phyloP scores from a whole-genome alignment of 1,140 invertebrate genomes.

The Sminthurinus signatus region DNA sequence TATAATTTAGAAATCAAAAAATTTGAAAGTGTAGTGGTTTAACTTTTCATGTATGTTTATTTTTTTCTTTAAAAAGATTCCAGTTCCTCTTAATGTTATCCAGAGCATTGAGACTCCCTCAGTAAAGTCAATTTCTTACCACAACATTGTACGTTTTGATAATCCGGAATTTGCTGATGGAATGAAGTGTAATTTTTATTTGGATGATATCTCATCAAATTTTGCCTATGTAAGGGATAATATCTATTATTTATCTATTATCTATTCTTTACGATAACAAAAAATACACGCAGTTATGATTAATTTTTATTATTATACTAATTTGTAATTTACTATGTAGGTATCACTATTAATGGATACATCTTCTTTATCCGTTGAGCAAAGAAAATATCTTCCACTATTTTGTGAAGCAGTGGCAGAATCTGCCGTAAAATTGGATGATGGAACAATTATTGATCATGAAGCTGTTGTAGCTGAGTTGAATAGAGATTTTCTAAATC shows the following conservation, averaged over 20 bases:
- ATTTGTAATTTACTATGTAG: conserved; percentile 50
- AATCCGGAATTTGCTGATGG: conserved; percentile 27
- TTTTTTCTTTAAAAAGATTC: conserved; percentile 46
- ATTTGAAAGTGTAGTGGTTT: no score
- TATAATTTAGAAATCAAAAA: no score
- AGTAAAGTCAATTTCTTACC: conserved; percentile 61
- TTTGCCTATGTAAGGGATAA: conserved; percentile 69
- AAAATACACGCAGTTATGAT: no score
- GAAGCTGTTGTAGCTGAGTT: conserved; percentile 68
- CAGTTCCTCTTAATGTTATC: conserved; percentile 60
- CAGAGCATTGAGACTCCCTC: conserved; percentile 62
- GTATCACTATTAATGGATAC: conserved; percentile 66
- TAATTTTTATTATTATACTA: no score
- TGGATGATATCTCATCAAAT: conserved; percentile 73
- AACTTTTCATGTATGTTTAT: no score
- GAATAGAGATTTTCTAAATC: conserved; percentile 62
- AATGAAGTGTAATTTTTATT: conserved; percentile 54
- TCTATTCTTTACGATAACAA: neutral
- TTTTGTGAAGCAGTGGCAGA: conserved; percentile 65
- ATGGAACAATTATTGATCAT: conserved; percentile 56
- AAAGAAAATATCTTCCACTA: conserved; percentile 65
- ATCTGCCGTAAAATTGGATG: conserved; percentile 54
- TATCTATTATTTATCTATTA: no score
- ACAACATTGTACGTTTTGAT: conserved; percentile 56
- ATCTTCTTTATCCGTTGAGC: conserved; percentile 51